Base-by-base conservation (phyloP, 2,888 invertebrate species). In the Gibbula magus region DNA sequence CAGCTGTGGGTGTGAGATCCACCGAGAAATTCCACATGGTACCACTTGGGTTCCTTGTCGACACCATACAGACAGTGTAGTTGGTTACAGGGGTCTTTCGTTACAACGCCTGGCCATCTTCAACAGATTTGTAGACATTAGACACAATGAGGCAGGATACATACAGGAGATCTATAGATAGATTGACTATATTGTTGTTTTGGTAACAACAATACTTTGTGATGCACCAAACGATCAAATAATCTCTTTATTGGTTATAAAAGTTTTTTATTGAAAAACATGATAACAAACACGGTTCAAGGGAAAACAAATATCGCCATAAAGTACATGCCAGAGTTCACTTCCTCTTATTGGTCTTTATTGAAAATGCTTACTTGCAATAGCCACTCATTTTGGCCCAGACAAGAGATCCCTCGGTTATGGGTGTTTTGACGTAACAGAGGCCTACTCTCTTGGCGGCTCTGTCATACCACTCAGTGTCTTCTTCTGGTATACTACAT, bases 1-100 rank as follows among this genome's bases (percentile, higher is more conserved):
- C 91, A 91, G 75, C 87, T 87, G 77, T 89, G 91, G 25, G 87
- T 85, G 79, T 90, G 89, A 20, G 81, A 82, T 18, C 82, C 82
- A 4, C 91, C 91, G 0, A 91, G 85, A 76, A 86, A 91, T 81
- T 91, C 91, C 18, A 91, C 88, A 83, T 91, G 91, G 79, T 91
- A 91, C 67, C 83, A 84, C 20, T 80, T 75, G 0, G 89, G 87
- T 53, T 89, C 84, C 0, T 87, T 89, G 66, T 88, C 87, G n/a
- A 77, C 75, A 79, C 89, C 87, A 13, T 81, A 22, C 25, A 75
- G 80, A 10, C 86, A 80, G 61, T 86, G 86, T 1, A 81, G 51
- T 1, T 86, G 87, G 75, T 87, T 88, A 53, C 75, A 80, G 18
- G 89, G 89, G 79, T 91, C 90, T 56, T 66, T 74, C 4, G 86